Conservation (phyloP, 2,113 vertebrate species). For the Pollimyrus isidori region DNA sequence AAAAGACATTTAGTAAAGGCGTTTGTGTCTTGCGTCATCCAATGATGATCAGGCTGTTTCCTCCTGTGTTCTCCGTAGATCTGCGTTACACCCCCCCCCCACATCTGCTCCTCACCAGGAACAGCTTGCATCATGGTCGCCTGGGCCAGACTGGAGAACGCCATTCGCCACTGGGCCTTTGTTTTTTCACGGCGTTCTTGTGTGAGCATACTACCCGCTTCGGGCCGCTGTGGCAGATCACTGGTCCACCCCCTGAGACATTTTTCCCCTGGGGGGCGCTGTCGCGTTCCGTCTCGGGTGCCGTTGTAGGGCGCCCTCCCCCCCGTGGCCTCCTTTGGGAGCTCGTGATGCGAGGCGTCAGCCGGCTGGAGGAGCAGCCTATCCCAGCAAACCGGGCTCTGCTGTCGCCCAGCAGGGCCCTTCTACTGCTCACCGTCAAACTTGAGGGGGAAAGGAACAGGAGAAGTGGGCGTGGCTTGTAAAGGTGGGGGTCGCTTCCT, state of each 20-base stretch:
- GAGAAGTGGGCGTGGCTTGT: conserved; percentile 53
- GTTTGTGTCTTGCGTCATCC: conserved; percentile 32
- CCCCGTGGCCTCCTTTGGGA: neutral
- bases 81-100: conserved; percentile 51
- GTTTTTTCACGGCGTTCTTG: conserved; percentile 31
- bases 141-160: conserved; percentile 53
- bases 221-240: conserved; percentile 10
- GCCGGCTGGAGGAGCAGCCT: neutral
- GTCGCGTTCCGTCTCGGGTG: neutral
- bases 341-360: conserved; percentile 6
- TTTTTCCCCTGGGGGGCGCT: neutral
- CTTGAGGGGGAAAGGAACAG: neutral
- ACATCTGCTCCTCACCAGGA: conserved; percentile 69
- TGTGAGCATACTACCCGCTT: conserved; percentile 32
- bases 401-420: neutral
- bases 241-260: neutral
- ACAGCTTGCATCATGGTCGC: conserved; percentile 57
- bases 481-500: conserved; percentile 71
- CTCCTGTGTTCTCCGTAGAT: conserved; percentile 54
- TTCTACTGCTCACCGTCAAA: neutral
- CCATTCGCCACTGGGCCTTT: conserved; percentile 42
- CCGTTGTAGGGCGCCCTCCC: neutral
- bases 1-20: neutral
- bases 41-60: conserved; percentile 49
- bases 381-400: neutral